Evolutionary conservation across 2,797 vertebrate genomes (phyloP).

Genomic region (Morelia viridis): DNA sequence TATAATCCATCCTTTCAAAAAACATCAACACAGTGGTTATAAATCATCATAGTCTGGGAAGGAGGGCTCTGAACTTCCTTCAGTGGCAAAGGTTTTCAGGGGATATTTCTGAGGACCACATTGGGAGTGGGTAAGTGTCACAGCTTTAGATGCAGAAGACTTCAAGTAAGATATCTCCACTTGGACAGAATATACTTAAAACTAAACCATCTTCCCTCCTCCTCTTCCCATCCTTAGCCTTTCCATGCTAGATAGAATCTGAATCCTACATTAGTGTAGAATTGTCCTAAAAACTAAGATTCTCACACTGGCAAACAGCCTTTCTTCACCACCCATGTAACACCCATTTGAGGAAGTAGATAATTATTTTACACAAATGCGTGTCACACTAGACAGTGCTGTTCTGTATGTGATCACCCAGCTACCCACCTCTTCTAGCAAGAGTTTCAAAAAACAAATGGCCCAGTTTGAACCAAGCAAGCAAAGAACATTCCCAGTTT

Average conservation of each 20-base stretch:
- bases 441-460: neutral
- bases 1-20: slow-evolving; percentile 57
- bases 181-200: neutral
- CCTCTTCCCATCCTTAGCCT: neutral
- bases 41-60: neutral
- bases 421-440: neutral
- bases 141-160: neutral
- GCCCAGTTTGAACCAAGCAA: neutral
- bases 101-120: neutral
- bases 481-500: neutral
- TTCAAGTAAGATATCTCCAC: neutral
- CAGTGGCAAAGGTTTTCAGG: neutral
- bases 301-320: neutral
- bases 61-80: neutral
- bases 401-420: neutral
- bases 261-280: neutral
- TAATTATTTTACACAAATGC: neutral
- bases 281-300: neutral
- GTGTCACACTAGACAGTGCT: neutral
- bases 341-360: neutral
- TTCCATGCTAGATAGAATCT: neutral
- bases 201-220: neutral
- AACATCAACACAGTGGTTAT: neutral
- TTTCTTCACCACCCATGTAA: neutral
- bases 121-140: neutral